Conservation (phyloP, 2,797 vertebrate genomes). For the Lutjanus campechanus region DNA sequence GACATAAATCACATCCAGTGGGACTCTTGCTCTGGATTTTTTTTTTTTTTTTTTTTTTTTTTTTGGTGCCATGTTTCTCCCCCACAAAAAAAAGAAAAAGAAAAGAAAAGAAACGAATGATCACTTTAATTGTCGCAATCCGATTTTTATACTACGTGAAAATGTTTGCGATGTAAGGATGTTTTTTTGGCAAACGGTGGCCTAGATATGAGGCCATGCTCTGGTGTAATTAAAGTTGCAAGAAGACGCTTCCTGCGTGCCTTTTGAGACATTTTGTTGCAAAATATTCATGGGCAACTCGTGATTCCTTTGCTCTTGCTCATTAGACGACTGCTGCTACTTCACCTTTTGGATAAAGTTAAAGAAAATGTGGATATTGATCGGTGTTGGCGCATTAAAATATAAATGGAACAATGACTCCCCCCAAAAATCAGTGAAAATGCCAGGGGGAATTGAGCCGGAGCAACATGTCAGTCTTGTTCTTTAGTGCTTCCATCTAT, state of each 20-base stretch:
- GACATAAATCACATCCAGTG: constrained; percentile 64
- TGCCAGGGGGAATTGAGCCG: constrained; percentile 54
- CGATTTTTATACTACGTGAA: constrained; percentile 40
- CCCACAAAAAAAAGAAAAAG: neutral
- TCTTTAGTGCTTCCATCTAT: constrained; percentile 58
- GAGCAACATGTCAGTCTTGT: constrained; percentile 71
- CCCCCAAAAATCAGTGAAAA: constrained; percentile 44
- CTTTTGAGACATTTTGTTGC: constrained; percentile 71
- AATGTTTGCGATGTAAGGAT: constrained; percentile 52
- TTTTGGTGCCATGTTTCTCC: constrained; percentile 64
- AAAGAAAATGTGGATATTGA: constrained; percentile 33
- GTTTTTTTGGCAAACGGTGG: constrained; percentile 66
- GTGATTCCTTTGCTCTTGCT: constrained; percentile 48
- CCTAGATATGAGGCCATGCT: constrained; percentile 73
- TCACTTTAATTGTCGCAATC: constrained; percentile 67
- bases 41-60: constrained; percentile 2
- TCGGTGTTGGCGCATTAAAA: neutral
- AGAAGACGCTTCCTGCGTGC: constrained; percentile 68
- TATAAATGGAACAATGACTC: constrained; percentile 32
- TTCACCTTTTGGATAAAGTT: constrained; percentile 60
- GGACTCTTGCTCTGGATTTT: constrained; percentile 60
- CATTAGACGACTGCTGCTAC: constrained; percentile 16
- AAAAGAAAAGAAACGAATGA: constrained; percentile 62
- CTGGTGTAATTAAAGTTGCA: constrained; percentile 82
- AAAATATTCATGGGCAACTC: constrained; percentile 69